Evolutionary conservation across 2,113 vertebrate species (phyloP).

Genomic region (Pardalotus punctatus): DNA sequence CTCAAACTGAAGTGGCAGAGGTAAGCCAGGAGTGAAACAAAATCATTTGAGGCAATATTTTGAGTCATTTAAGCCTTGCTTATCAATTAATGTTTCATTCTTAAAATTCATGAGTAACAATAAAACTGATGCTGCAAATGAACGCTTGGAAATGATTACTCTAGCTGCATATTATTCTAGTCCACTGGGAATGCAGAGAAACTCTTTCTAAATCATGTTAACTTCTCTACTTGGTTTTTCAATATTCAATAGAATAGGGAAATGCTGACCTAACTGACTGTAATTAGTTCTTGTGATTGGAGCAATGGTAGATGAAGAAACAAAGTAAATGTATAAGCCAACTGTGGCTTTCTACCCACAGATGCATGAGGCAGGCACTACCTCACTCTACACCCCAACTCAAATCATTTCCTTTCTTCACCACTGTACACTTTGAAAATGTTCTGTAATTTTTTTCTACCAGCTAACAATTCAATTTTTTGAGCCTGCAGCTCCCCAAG

Average conservation of each 20-base stretch:
- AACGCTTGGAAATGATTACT: not conserved
- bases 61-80: not conserved
- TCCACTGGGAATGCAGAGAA: not conserved
- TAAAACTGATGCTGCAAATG: not conserved
- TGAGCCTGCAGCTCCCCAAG: slow-evolving; percentile 7
- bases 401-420: slow-evolving; percentile 57
- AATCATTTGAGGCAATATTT: not conserved
- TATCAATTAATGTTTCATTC: not conserved
- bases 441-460: slow-evolving; percentile 20
- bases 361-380: not conserved
- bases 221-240: not conserved
- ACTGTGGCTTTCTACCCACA: slow-evolving; percentile 33
- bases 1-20: not conserved
- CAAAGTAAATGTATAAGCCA: slow-evolving; percentile 14
- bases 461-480: slow-evolving; percentile 39
- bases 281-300: slow-evolving; percentile 26
- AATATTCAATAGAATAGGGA: not conserved
- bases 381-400: slow-evolving; percentile 9
- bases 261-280: slow-evolving; percentile 9
- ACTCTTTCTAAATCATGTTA: not conserved
- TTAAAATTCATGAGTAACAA: not conserved
- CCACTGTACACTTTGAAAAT: slow-evolving; percentile 34
- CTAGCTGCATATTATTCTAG: not conserved
- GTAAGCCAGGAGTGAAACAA: not conserved
- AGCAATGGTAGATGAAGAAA: slow-evolving; percentile 21